phyloP scores from a whole-genome alignment of 2,888 invertebrate genomes.

The Liopterus haemorrhoidalis region DNA sequence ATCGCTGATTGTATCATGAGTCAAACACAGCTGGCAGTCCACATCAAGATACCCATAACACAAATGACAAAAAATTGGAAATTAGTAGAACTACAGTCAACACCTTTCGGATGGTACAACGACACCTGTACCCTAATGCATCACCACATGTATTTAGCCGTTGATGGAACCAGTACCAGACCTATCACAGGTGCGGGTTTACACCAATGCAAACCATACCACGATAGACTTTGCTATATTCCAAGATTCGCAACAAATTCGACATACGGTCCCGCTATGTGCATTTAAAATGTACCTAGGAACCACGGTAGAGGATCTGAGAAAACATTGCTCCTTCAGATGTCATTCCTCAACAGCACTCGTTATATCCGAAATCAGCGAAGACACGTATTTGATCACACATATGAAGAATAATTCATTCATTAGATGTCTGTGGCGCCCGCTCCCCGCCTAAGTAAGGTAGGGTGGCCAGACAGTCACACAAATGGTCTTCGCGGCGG shows the following conservation, averaged over 20 bases:
- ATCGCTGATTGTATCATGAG: neutral
- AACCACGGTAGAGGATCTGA: conserved; percentile 25
- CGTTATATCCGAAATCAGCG: conserved; percentile 24
- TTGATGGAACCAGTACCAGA: neutral
- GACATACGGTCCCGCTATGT: conserved; percentile 21
- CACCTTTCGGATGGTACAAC: conserved; percentile 4
- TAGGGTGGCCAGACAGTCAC: too few relatives aligned
- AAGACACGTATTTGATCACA: conserved; percentile 21
- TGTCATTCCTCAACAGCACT: conserved; percentile 22
- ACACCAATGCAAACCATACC: conserved; percentile 24
- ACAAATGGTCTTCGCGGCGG: too few relatives aligned
- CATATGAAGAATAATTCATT: conserved; percentile 20
- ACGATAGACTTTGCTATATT: conserved; percentile 24
- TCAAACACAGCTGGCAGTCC: neutral
- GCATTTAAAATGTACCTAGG: conserved; percentile 24
- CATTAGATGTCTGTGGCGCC: too few relatives aligned
- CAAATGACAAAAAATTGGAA: neutral
- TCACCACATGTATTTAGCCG: neutral
- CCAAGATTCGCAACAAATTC: conserved; percentile 25
- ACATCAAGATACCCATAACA: neutral
- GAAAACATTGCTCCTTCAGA: conserved; percentile 24
- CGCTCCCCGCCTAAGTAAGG: too few relatives aligned
- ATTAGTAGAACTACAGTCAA: neutral
- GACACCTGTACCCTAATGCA: neutral
- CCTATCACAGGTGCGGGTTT: conserved; percentile 16